Conservation (phyloP, 2,113 vertebrate genomes). For the Pogonocichla stellata region DNA sequence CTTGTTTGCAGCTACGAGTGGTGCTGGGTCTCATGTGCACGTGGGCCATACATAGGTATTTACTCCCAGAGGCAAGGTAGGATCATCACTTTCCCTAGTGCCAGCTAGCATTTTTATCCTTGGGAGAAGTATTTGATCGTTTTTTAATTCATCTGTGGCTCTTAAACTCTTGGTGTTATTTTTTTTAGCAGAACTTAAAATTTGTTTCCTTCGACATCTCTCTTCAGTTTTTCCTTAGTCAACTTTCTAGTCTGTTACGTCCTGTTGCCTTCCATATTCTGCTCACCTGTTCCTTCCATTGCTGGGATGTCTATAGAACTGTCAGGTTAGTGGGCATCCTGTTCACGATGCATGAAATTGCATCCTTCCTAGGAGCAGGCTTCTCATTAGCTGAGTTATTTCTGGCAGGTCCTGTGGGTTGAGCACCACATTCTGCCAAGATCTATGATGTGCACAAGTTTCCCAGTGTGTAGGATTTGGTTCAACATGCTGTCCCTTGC, state of each 20-base stretch:
- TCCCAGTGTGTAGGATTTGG: not conserved
- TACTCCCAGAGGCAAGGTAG: not conserved
- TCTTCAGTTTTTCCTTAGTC: not conserved
- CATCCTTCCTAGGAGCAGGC: not conserved
- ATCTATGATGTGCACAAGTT: not conserved
- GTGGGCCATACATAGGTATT: not conserved
- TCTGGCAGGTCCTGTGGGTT: not conserved
- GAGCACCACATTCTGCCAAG: not conserved
- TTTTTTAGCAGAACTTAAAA: not conserved
- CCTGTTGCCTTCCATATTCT: not conserved
- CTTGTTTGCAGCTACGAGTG: fast-evolving
- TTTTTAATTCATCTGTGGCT: not conserved
- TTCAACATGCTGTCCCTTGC: not conserved
- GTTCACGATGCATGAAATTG: fast-evolving
- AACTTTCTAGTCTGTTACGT: not conserved
- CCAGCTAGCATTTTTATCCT: not conserved
- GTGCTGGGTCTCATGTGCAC: fast-evolving
- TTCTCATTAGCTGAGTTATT: fast-evolving
- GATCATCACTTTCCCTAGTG: not conserved
- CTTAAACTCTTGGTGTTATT: not conserved
- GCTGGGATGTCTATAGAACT: not conserved
- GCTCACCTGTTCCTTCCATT: not conserved
- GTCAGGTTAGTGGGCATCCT: not conserved
- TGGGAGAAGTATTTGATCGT: not conserved
- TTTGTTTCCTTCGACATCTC: not conserved